A percentile compares a stretch with the other conserved stretches of the same genome.
These are phyloP conservation scores for Chlorodrepanis virens DNA, from an alignment of 2,113 vertebrate genomes.

Conservation along the genomic window DNA sequence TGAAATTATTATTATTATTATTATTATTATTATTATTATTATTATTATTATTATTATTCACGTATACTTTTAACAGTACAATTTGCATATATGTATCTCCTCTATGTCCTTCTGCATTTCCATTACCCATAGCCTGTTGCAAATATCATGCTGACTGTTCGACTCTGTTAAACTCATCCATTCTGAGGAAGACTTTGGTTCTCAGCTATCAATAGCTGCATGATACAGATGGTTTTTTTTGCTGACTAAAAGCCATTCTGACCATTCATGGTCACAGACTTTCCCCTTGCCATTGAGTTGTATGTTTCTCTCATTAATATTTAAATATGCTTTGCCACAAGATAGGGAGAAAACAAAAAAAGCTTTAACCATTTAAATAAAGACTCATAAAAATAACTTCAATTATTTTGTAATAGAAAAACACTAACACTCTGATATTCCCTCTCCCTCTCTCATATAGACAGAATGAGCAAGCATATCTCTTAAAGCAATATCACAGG, in stretches of 20 bases:
- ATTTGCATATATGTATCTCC: background rate
- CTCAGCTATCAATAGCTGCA: constrained; percentile 27
- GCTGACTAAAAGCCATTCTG: constrained; percentile 58
- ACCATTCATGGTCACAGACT: constrained; percentile 28
- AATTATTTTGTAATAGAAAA: background rate
- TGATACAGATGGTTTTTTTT: background rate
- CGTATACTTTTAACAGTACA: background rate
- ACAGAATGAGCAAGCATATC: background rate
- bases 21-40: too few relatives aligned
- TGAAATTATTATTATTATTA: background rate
- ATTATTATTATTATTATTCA: background rate
- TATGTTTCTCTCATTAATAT: constrained; percentile 55
- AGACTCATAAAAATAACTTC: constrained; percentile 12
- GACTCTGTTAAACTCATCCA: background rate
- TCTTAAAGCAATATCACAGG: background rate
- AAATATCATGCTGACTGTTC: constrained; percentile 22
- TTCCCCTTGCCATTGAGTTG: background rate
- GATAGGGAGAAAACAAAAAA: constrained; percentile 18
- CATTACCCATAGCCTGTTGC: background rate
- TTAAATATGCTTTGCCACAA: constrained; percentile 58
- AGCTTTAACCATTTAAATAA: constrained; percentile 17
- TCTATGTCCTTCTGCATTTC: background rate
- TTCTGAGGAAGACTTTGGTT: constrained; percentile 45
- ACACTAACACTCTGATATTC: background rate
- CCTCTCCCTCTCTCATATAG: background rate